phyloP scores from a whole-genome alignment of 2,113 vertebrate species.

The Chaetodon trifascialis region DNA sequence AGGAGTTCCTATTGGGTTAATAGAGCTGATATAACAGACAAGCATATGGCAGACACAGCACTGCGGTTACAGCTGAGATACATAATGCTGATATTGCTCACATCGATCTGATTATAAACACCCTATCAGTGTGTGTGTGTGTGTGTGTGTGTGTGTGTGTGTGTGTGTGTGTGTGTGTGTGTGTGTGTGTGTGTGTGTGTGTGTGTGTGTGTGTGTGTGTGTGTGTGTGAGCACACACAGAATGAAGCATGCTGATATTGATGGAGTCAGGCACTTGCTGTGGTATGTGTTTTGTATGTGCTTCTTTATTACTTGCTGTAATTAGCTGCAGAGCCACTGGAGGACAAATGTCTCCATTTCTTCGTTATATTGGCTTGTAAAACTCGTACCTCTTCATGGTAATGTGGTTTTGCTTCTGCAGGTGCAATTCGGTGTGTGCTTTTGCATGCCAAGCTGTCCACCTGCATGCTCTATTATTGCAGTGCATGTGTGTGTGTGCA shows the following conservation, averaged over 20 bases:
- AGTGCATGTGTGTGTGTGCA: neutral
- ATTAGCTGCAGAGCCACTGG: conserved; percentile 52
- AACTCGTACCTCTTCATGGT: conserved; percentile 25
- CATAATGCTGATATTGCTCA: conserved; percentile 42
- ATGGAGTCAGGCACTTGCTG: conserved; percentile 55
- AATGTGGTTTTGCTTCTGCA: conserved; percentile 26
- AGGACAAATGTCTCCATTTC: conserved; percentile 35
- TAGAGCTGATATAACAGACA: conserved; percentile 23
- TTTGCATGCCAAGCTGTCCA: conserved; percentile 31
- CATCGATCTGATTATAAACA: conserved; percentile 71
- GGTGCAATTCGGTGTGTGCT: neutral
- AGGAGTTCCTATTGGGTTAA: neutral
- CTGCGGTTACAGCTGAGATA: conserved; percentile 46
- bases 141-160: conserved; percentile 3
- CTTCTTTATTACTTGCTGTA: conserved; percentile 60
- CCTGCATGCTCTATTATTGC: conserved; percentile 5
- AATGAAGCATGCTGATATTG: conserved; percentile 47
- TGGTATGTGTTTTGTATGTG: conserved; percentile 45
- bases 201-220: conserved; percentile 17
- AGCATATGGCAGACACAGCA: conserved; percentile 27
- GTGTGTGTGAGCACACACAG: neutral
- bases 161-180: conserved; percentile 8
- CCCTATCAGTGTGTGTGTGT: conserved; percentile 20
- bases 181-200: too few species aligned
- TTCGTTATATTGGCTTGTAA: conserved; percentile 34